Base-by-base conservation (phyloP, 1,140 invertebrate species). In the Heliconius eleuchia region DNA sequence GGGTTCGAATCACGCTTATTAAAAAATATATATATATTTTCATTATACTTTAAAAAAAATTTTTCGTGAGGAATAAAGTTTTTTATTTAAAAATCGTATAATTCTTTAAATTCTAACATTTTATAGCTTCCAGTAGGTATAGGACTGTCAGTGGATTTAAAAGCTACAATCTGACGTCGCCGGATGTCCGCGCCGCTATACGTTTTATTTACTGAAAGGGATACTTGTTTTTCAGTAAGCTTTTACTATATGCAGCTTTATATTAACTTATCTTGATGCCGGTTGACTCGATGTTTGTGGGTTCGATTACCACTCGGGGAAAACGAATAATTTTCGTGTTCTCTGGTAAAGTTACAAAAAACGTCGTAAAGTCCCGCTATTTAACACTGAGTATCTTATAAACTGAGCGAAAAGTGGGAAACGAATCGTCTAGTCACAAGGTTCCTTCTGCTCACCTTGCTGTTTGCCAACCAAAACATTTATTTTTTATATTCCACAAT, bases 171-270 rank as follows among this genome's bases (percentile, higher is more conserved):
- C 34, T 50, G 72, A 73, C 72, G 72, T 46, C 42, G 23, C 74
- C 74, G 74, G 74, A 75, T 75, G 57, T 75, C 74, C 74, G 74
- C 34, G 39, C 71, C 34, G 71, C 71, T 37, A 39, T 42, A 72
- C 30, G 34, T n/a, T 72, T 72, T 72, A 37, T 66, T 27, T 13
- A 23, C 27, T 30, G 60, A 66, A 66, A 66, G 23, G 23, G n/a
- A 66, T 72, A 72, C 39, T 39, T 72, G 39, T 72, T 72, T 39
- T 72, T 72, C 60, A 30, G 27, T 27, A 16, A 66, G 60, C 60
- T 66, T 66, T 30, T 16, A 52, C 27, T 66, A 66, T 66, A 66
- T 27, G 3, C 9, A 3, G 55, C 55, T 57, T 57, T 57, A 23
- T 57, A 23, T 11, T 9, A 23, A 57, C 19, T 57, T 3, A 11